A percentile compares a stretch with the other conserved stretches of the same genome.
Evolutionary conservation across 1,140 invertebrate species (phyloP).

Genomic region (Drosophila lacertosa): DNA sequence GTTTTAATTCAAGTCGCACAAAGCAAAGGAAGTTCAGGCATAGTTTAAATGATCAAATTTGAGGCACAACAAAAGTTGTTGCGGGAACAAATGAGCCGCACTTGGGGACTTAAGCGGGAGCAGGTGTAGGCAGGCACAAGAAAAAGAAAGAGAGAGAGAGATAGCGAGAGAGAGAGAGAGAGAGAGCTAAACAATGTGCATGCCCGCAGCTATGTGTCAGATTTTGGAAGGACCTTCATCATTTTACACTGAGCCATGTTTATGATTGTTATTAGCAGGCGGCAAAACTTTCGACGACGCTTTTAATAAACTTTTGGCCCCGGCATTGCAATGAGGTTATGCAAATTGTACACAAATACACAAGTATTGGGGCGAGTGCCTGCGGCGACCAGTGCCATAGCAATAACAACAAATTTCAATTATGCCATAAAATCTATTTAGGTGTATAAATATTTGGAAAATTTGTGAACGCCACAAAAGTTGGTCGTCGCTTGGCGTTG

Average conservation of each 20-base stretch:
- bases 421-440: conserved; percentile 83
- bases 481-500: conserved; percentile 21
- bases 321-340: conserved; percentile 68
- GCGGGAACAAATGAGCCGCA: conserved; percentile 12
- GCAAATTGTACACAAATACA: conserved; percentile 59
- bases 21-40: conserved; percentile 39
- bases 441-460: conserved; percentile 79
- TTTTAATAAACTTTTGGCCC: conserved; percentile 74
- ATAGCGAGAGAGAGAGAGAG: no score
- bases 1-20: conserved; percentile 50
- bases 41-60: conserved; percentile 66
- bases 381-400: background rate
- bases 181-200: background rate
- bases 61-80: conserved; percentile 52
- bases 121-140: background rate
- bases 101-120: background rate
- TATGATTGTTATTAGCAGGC: conserved; percentile 60
- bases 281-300: conserved; percentile 55
- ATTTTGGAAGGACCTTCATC: conserved; percentile 58
- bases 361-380: conserved; percentile 37
- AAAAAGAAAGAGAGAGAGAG: no score
- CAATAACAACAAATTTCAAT: conserved; percentile 79
- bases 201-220: conserved; percentile 70
- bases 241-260: conserved; percentile 56
- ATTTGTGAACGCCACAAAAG: conserved; percentile 51